Evolutionary conservation across 2,113 vertebrate genomes (phyloP).

Genomic region (Vulpes vulpes): DNA sequence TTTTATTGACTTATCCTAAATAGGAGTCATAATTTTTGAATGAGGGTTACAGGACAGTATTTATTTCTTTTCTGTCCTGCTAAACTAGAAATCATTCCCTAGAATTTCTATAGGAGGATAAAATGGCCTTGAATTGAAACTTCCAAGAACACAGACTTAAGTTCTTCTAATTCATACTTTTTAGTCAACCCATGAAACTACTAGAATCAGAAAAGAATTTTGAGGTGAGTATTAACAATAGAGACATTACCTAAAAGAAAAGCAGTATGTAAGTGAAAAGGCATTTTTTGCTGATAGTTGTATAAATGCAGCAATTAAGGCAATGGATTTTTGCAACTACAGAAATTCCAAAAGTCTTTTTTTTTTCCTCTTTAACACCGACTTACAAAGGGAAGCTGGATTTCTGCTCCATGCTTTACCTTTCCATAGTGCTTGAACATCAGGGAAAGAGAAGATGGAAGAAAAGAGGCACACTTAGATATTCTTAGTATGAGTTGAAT

Average conservation of each 20-base stretch:
- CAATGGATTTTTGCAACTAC: background rate
- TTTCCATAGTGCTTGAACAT: background rate
- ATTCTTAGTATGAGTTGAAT: background rate
- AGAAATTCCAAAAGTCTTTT: background rate
- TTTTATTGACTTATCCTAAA: background rate
- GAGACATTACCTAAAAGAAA: background rate
- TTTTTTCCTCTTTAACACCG: background rate
- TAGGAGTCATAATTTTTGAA: background rate
- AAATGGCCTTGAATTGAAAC: background rate
- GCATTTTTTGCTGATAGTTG: background rate
- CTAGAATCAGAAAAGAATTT: background rate
- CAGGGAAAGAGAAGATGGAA: background rate
- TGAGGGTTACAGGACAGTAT: background rate
- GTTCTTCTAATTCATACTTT: background rate
- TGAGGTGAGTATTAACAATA: background rate
- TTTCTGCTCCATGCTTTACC: background rate
- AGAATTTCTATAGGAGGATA: background rate
- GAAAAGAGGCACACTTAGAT: background rate
- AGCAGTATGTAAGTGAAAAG: background rate
- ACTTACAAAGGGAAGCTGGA: background rate
- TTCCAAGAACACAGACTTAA: background rate
- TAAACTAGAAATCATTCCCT: background rate
- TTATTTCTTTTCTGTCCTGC: conserved; percentile 23
- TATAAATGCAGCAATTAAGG: background rate
- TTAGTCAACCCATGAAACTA: background rate